Evolutionary conservation across 2,797 vertebrate species (phyloP).

Genomic region (Micrastur ruficollis): DNA sequence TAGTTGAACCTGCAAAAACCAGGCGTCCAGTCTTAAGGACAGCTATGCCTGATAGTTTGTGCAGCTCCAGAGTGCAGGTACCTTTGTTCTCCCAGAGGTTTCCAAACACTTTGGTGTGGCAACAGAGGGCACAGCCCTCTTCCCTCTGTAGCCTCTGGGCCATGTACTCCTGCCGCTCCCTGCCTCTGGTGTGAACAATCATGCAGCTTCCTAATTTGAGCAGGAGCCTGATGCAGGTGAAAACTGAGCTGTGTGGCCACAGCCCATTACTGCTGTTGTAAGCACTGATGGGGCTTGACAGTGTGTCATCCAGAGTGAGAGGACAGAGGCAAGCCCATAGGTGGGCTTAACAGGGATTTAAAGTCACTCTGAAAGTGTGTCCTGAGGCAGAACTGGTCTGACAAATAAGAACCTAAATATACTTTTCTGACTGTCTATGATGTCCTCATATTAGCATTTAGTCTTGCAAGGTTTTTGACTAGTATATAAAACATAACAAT

Average conservation of each 20-base stretch:
- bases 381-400: neutral
- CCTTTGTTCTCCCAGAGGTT: neutral
- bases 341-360: neutral
- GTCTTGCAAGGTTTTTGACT: neutral
- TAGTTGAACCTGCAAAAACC: neutral
- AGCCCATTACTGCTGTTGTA: neutral
- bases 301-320: neutral
- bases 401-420: neutral
- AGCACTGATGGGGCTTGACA: neutral
- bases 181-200: neutral
- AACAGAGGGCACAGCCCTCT: neutral
- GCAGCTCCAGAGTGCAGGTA: neutral
- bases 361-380: neutral
- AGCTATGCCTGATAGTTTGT: neutral
- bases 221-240: neutral
- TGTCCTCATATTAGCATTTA: neutral
- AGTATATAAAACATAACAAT: neutral
- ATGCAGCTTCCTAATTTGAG: neutral
- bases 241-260: neutral
- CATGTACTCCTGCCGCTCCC: accelerated
- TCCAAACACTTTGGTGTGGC: neutral
- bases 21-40: neutral
- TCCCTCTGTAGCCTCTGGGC: neutral
- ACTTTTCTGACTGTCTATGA: neutral
- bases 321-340: neutral